Evolutionary conservation across 1,140 invertebrate species (phyloP).

Genomic region (Neotoxoptera formosana): DNA sequence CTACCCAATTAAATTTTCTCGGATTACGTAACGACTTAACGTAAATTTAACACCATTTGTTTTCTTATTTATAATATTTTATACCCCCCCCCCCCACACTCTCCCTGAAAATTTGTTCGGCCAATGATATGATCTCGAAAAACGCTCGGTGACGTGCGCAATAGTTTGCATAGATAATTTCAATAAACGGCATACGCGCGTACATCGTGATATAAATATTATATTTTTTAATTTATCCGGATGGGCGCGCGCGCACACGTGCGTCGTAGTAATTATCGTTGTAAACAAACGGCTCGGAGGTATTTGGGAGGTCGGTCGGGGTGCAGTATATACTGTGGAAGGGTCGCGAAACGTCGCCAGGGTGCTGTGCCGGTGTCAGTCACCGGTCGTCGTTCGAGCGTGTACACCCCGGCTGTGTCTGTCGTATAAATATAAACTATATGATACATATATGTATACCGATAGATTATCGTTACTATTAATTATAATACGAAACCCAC

Average conservation of each 20-base stretch:
- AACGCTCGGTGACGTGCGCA: neutral
- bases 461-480: conserved; percentile 36
- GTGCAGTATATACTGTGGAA: neutral
- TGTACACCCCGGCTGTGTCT: neutral
- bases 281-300: neutral
- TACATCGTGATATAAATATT: neutral
- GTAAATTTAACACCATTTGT: neutral
- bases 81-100: neutral
- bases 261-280: neutral
- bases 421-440: neutral
- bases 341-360: neutral
- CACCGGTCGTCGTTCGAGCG: conserved; percentile 28
- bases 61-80: neutral
- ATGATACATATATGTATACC: neutral
- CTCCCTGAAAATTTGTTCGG: neutral
- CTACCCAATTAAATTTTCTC: neutral
- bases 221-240: conserved; percentile 3
- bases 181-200: neutral
- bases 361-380: neutral
- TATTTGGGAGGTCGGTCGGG: neutral
- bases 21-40: neutral
- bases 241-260: neutral
- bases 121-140: neutral
- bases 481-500: conserved; percentile 25
- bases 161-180: neutral